Percentiles rank a stretch among this genome's conserved stretches.
Evolutionary conservation across 2,797 vertebrate species (phyloP).

Genomic region (Macroramphosus scolopax): DNA sequence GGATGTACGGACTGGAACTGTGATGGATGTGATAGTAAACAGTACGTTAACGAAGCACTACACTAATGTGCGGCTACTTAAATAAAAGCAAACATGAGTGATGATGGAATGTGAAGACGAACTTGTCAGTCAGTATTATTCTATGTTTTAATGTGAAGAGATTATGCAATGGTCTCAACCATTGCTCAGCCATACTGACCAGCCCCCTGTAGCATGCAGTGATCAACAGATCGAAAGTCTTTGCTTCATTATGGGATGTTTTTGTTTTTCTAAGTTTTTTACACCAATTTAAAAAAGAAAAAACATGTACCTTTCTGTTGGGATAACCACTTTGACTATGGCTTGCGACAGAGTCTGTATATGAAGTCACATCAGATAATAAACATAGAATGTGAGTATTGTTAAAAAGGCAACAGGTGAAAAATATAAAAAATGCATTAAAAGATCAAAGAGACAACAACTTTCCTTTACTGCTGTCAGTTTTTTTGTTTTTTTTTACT

Average conservation of each 20-base stretch:
- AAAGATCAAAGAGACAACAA: constrained; percentile 90
- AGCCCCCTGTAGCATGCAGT: constrained; percentile 79
- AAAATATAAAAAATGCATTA: constrained; percentile 97
- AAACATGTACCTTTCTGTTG: constrained; percentile 99
- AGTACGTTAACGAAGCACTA: constrained; percentile 27
- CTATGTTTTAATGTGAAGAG: constrained; percentile 39
- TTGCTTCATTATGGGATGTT: constrained; percentile 89
- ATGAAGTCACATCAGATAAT: constrained; percentile 99
- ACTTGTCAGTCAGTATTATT: constrained; percentile 31
- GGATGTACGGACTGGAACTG: constrained; percentile 44
- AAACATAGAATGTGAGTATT: constrained; percentile 99
- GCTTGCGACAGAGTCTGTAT: constrained; percentile 99
- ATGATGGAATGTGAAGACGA: constrained; percentile 43
- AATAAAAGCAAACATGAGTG: constrained; percentile 41
- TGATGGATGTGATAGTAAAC: constrained; percentile 36
- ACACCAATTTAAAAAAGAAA: constrained; percentile 99
- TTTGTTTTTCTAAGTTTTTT: constrained; percentile 80
- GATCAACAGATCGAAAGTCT: constrained; percentile 79
- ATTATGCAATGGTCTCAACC: constrained; percentile 71
- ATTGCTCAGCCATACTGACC: constrained; percentile 94
- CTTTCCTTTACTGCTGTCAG: constrained; percentile 84
- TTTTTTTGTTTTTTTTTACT: no score
- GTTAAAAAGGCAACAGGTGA: constrained; percentile 99
- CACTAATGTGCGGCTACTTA: constrained; percentile 28
- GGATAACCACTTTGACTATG: constrained; percentile 99